Percentiles rank a stretch among this genome's conserved stretches.
These are phyloP conservation scores for Mimumesa dahlbomi DNA, from an alignment of 2,888 invertebrate species.

Conservation along the genomic window DNA sequence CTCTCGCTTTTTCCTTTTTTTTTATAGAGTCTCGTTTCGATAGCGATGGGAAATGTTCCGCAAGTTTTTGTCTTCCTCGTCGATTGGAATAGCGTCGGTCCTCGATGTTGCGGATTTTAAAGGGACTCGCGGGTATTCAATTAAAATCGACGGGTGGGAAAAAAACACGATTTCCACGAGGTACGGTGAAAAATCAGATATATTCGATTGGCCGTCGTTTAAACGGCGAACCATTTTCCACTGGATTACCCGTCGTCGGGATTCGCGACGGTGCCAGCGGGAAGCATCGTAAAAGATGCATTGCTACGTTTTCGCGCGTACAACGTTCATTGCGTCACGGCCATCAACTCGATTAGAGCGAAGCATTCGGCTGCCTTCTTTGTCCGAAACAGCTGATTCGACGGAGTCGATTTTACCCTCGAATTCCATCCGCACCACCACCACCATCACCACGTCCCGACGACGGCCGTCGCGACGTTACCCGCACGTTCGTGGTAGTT, in stretches of 20 bases:
- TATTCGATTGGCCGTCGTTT: slow-evolving; percentile 28
- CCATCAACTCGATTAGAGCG: slow-evolving; percentile 60
- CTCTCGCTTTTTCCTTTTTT: too few relatives aligned
- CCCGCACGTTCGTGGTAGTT: slow-evolving; percentile 35
- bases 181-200: slow-evolving; percentile 5
- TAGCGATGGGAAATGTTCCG: too few relatives aligned
- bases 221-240: slow-evolving; percentile 48
- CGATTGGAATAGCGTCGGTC: too few relatives aligned
- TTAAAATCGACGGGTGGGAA: too few relatives aligned
- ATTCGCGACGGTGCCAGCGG: slow-evolving; percentile 27
- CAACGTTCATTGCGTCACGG: slow-evolving; percentile 55
- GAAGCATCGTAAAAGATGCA: slow-evolving; percentile 47
- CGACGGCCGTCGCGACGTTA: slow-evolving; percentile 22
- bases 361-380: slow-evolving; percentile 49
- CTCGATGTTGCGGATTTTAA: too few relatives aligned
- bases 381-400: slow-evolving; percentile 68
- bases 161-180: too few relatives aligned
- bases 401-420: slow-evolving; percentile 50
- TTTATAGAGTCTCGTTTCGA: too few relatives aligned
- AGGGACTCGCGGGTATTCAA: not conserved
- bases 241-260: slow-evolving; percentile 34
- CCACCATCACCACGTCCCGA: slow-evolving; percentile 21
- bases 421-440: slow-evolving; percentile 47
- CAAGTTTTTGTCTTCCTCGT: too few relatives aligned
- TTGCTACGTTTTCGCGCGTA: slow-evolving; percentile 31